Base-by-base conservation (phyloP, 1,140 invertebrate species). In the Episyrphus balteatus region DNA sequence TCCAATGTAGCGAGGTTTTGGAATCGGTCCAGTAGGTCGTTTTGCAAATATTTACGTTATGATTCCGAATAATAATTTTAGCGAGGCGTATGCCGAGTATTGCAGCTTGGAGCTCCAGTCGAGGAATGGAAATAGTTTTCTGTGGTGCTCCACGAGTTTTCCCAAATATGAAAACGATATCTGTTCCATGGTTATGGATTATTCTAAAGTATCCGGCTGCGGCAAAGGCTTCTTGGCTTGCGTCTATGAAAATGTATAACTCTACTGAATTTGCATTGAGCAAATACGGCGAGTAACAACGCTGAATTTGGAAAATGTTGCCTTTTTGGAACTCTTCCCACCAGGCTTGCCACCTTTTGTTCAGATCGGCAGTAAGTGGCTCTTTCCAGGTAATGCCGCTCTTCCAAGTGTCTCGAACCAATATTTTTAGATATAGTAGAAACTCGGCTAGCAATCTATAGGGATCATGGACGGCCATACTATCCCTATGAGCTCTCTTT, bases 321-420 rank as follows among this genome's bases (percentile, higher is more conserved):
- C 54, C n/a, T 2, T 40, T 8, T 8, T 47, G 11, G 15, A 59
- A 48, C 18, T 50, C 37, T 5, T 37, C 21, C 13, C 51, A 32
- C 57, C 54, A 55, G n/a, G 13, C 11, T 10, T 32, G 36, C 53
- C 53, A 55, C 37, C 34, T 34, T 10, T 26, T 13, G 8, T 44
- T 34, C 40, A 51, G 41, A 6, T 33, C n/a, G 1, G 47, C 21
- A 11, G 15, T n/a, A 0, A 69, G 42, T 8, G 26, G 31, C 13
- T 58, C 49, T 21, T 72, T 63, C 69, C 70, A 72, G 18, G 53
- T 55, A 12, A 66, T 50, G 3, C 51, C 49, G 14, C 31, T 51
- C n/a, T 55, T 47, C 60, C 66, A 69, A 11, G 68, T 53, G 7
- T 62, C 48, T 55, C 71, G 70, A 1, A 72, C 41, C 7, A 71